These are phyloP conservation scores for human DNA, from an alignment of 2,113 vertebrate species.

Conservation along the genomic window GRCh38 chr22:29348001-29348500, in stretches of 20 bases:
- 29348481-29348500: not conserved
- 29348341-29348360: not conserved
- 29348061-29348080: not conserved
- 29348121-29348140: not conserved
- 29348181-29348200: not conserved
- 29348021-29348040: not conserved
- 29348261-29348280: not conserved
- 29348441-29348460: not conserved
- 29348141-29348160: not conserved
- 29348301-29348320: not conserved
- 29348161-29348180: not conserved
- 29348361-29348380: not conserved
- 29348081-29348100: not conserved
- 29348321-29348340: not conserved
- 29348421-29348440: not conserved
- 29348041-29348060: not conserved
- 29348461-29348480: not conserved
- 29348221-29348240: not conserved
- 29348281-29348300: fast-evolving
- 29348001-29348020: not conserved
- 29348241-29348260: not conserved
- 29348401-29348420: not conserved
- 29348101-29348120: not conserved
- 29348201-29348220: not conserved
- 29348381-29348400: not conserved